Percentiles rank a stretch among this genome's conserved stretches.
phyloP scores from a whole-genome alignment of 2,113 vertebrate genomes.

The Xenopus borealis region DNA sequence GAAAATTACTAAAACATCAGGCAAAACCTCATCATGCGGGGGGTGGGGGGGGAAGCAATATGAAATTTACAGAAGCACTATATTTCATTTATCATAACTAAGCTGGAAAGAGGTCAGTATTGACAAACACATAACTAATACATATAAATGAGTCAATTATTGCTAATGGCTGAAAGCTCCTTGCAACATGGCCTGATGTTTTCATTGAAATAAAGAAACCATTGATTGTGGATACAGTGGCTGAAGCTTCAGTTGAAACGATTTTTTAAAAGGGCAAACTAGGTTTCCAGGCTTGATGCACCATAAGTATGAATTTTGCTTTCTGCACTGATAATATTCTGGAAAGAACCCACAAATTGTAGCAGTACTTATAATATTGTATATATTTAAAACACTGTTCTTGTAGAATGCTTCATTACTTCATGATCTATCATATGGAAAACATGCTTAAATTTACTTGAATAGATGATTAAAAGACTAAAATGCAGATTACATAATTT shows the following conservation, averaged over 20 bases:
- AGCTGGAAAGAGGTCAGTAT: constrained; percentile 60
- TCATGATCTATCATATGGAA: constrained; percentile 20
- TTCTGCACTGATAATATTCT: neutral
- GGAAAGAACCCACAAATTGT: constrained; percentile 17
- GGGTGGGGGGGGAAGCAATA: too few relatives aligned
- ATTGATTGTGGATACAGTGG: constrained; percentile 49
- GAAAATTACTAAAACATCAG: constrained; percentile 59
- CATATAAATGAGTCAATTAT: constrained; percentile 74
- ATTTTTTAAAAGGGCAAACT: constrained; percentile 36
- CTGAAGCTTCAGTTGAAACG: constrained; percentile 48
- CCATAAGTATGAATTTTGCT: too few relatives aligned
- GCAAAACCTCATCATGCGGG: constrained; percentile 55
- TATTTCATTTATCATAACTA: constrained; percentile 72
- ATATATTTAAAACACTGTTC: constrained; percentile 24
- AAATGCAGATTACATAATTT: constrained; percentile 30
- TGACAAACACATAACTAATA: constrained; percentile 69
- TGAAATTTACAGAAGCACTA: constrained; percentile 60
- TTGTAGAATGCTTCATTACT: constrained; percentile 30
- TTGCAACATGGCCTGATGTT: constrained; percentile 55
- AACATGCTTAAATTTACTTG: constrained; percentile 38
- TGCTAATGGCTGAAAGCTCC: constrained; percentile 60
- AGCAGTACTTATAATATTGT: constrained; percentile 26
- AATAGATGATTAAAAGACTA: constrained; percentile 38
- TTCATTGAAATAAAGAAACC: constrained; percentile 56
- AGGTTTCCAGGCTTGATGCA: neutral